A percentile compares a stretch with the other conserved stretches of the same genome.
Evolutionary conservation across 2,113 vertebrate species (phyloP).

Genomic region (Cyprinodon variegatus): DNA sequence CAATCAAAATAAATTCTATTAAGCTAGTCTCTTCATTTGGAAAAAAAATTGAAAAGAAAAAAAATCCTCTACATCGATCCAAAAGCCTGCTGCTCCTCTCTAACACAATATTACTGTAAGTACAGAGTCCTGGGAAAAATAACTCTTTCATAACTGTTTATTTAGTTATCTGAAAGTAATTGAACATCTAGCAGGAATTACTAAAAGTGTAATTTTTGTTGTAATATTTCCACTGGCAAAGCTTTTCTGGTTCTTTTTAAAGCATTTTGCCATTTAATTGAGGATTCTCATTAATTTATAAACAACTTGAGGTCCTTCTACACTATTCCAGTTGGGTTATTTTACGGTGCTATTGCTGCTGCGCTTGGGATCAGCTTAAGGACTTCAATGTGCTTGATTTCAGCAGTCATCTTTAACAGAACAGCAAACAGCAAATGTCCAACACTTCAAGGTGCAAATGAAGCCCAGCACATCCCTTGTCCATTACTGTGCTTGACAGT

Average conservation of each 20-base stretch:
- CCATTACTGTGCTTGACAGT: too few relatives aligned
- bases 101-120: neutral
- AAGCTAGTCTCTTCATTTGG: slow-evolving; percentile 15
- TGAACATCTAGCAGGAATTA: neutral
- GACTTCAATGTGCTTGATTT: too few relatives aligned
- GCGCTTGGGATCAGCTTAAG: neutral
- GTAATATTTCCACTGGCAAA: too few relatives aligned
- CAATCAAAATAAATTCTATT: slow-evolving; percentile 43
- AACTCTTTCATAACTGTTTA: neutral
- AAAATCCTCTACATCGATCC: slow-evolving; percentile 42
- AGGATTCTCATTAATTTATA: neutral
- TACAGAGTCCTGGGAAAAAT: neutral
- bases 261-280: neutral
- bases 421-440: neutral
- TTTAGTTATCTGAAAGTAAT: neutral
- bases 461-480: neutral
- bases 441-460: neutral
- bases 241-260: too few relatives aligned
- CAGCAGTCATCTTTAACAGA: too few relatives aligned
- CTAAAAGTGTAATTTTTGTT: neutral
- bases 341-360: neutral
- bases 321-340: neutral
- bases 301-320: neutral
- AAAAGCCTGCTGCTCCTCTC: slow-evolving; percentile 24
- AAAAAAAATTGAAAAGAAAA: neutral